Evolutionary conservation across 2,888 invertebrate genomes (phyloP), one percentile per base, ranked within the genome.

Genomic region (Tiliacea citrago): DNA sequence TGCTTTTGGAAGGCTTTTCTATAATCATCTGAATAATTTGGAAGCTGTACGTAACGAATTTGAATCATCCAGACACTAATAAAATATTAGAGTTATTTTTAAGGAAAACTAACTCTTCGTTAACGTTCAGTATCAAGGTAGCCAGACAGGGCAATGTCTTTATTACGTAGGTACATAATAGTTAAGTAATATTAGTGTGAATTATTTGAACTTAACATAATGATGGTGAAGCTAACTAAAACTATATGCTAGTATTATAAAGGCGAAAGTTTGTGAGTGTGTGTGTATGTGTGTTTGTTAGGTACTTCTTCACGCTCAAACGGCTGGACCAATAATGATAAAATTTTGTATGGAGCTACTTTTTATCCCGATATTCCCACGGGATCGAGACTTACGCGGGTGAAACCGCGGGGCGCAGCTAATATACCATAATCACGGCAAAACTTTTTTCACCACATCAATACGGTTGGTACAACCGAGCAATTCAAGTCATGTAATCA

Each of bases 401-500:
- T n/a, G n/a, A n/a, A n/a, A n/a, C n/a, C n/a, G n/a, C n/a, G n/a
- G n/a, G n/a, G n/a, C n/a, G n/a, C n/a, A n/a, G n/a, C n/a, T 4
- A 68, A 73, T 29, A 58, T 13, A 45, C 10, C 16, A 42, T 1
- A 45, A 65, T 35, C 29, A 53, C 18, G 2, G 4, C 16, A 29
- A 42, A 72, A 57, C 51, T 68, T 73, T 77, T 63, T 55, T 55
- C 58, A 58, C 51, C 62, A 73, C 49, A 63, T 68, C 67, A 70
- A 73, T 68, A 45, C 6, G 13, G 42, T 69, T 51, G 9, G 21
- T 49, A 49, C 42, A 62, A 42, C 7, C 24, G 21, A 53, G 58
- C 51, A 35, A 49, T 35, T 45, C 73, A 73, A 77, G 29, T 62
- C 71, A 62, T 42, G 77, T 77, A 86, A 86, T 84, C 85, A 86